Conservation (phyloP, 2,113 vertebrate genomes). For the Phaethornis superciliosus region DNA sequence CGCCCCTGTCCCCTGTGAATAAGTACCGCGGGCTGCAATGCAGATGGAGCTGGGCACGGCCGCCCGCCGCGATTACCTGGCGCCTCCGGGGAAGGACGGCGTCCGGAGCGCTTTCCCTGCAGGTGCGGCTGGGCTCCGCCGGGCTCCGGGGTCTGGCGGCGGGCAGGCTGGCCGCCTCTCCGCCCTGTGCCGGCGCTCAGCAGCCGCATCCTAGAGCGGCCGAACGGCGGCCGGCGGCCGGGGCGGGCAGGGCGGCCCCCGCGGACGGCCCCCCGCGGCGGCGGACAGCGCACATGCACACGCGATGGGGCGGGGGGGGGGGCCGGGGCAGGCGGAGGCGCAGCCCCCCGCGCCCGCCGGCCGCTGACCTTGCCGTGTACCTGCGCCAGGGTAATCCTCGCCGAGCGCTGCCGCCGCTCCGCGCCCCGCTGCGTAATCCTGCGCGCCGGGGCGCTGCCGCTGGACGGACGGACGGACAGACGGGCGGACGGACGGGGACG, state of each 20-base stretch:
- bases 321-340: background rate
- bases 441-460: background rate
- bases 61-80: slow-evolving; percentile 60
- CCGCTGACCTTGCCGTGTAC: slow-evolving; percentile 57
- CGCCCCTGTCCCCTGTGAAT: background rate
- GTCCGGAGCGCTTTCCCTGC: slow-evolving; percentile 66
- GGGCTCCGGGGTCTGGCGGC: slow-evolving; percentile 40
- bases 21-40: background rate
- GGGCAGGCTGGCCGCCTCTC: slow-evolving; percentile 55
- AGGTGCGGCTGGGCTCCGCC: slow-evolving; percentile 60
- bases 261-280: slow-evolving; percentile 44
- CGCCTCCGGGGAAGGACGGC: slow-evolving; percentile 66
- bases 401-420: background rate
- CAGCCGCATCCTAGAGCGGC: slow-evolving; percentile 64
- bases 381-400: slow-evolving; percentile 31
- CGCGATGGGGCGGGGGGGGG: background rate
- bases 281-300: background rate
- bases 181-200: slow-evolving; percentile 69
- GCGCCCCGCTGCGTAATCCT: background rate
- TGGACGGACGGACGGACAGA: background rate
- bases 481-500: background rate
- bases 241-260: slow-evolving; percentile 56
- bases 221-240: slow-evolving; percentile 37
- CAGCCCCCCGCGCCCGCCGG: background rate
- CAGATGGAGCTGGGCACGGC: background rate